Evolutionary conservation across 2,888 invertebrate species (phyloP).

Genomic region (Pheosia gnoma): DNA sequence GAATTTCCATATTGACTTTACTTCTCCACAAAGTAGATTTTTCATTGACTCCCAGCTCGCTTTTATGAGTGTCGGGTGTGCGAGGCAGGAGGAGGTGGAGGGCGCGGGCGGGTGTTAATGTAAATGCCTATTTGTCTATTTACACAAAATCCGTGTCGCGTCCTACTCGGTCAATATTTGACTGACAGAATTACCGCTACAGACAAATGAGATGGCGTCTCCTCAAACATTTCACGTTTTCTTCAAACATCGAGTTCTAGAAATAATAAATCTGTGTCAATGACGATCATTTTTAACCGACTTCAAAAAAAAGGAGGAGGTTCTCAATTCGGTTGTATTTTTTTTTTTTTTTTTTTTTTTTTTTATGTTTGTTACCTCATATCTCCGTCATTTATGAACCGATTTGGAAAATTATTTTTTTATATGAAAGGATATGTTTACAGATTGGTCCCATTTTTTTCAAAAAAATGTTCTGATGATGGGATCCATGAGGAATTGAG

Average conservation of each 20-base stretch:
- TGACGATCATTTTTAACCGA: slow-evolving; percentile 44
- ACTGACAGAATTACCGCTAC: slow-evolving; percentile 78
- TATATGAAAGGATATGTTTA: no score
- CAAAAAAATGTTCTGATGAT: no score
- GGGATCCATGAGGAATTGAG: no score
- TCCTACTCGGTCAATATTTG: slow-evolving; percentile 80
- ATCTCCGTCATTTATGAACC: no score
- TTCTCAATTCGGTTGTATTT: no score
- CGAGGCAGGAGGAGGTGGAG: slow-evolving; percentile 28
- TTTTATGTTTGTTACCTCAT: no score
- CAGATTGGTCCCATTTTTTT: no score
- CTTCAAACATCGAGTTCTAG: slow-evolving; percentile 54
- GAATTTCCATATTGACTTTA: slow-evolving; percentile 41
- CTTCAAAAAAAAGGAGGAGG: no score
- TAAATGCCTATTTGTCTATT: slow-evolving; percentile 80
- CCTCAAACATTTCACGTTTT: slow-evolving; percentile 59
- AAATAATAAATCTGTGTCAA: slow-evolving; percentile 50
- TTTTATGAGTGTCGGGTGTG: slow-evolving; percentile 38
- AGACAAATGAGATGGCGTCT: slow-evolving; percentile 72
- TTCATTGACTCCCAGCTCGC: slow-evolving; percentile 37
- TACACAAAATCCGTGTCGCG: slow-evolving; percentile 80
- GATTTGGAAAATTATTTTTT: no score
- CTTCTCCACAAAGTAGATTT: slow-evolving; percentile 39
- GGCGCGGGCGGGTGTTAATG: slow-evolving; percentile 65
- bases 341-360: no score